Evolutionary conservation across 1,140 invertebrate species (phyloP).

Genomic region (Drosophila equinoxialis): DNA sequence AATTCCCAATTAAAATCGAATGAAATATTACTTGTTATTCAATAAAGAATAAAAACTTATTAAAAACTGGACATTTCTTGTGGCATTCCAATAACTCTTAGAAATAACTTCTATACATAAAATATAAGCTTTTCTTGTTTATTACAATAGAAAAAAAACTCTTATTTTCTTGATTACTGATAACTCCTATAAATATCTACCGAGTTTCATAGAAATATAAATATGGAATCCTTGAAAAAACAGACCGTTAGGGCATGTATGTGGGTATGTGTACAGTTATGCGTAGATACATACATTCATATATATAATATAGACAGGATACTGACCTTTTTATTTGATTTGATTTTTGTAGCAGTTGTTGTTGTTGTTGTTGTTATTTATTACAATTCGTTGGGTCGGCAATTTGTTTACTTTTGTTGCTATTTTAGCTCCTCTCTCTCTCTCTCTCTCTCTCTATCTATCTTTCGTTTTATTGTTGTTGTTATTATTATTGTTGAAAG

Average conservation of each 20-base stretch:
- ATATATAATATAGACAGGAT: constrained; percentile 21
- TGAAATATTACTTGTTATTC: too few species aligned
- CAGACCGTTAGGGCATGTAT: background rate
- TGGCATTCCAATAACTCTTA: too few species aligned
- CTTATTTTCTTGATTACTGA: too few species aligned
- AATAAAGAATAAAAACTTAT: too few species aligned
- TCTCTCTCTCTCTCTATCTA: background rate
- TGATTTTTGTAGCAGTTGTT: constrained; percentile 35
- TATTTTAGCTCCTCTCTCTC: constrained; percentile 9
- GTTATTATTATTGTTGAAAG: constrained; percentile 47
- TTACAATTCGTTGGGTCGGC: constrained; percentile 43
- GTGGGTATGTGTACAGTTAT: background rate
- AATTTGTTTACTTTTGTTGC: constrained; percentile 73
- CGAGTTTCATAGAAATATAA: too few species aligned
- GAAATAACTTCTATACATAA: too few species aligned
- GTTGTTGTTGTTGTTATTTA: constrained; percentile 31
- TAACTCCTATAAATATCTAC: too few species aligned
- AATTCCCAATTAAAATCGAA: too few species aligned
- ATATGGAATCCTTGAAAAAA: background rate
- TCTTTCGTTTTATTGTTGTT: constrained; percentile 28
- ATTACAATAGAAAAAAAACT: too few species aligned
- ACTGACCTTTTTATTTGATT: constrained; percentile 53
- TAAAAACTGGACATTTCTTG: too few species aligned
- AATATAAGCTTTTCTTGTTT: too few species aligned
- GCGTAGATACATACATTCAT: background rate